Conservation (phyloP, 2,797 vertebrate genomes). For the Sebastiscus albofasciatus region DNA sequence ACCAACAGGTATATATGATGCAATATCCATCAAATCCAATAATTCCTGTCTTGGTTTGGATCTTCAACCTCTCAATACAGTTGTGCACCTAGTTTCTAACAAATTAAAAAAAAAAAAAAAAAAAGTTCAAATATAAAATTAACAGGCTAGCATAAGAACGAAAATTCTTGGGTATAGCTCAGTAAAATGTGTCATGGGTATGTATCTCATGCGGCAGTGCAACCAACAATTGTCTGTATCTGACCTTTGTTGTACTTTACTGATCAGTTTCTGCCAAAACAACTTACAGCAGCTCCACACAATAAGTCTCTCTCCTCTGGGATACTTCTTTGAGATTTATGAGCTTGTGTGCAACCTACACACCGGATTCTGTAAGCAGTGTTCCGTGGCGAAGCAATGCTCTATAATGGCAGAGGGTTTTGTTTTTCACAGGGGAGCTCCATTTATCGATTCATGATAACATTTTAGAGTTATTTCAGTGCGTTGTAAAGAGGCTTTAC, state of each 20-base stretch:
- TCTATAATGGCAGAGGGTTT: conserved; percentile 17
- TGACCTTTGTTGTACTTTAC: conserved; percentile 66
- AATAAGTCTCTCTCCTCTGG: conserved; percentile 63
- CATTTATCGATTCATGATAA: conserved; percentile 55
- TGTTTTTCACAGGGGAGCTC: conserved; percentile 25
- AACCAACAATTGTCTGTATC: conserved; percentile 35
- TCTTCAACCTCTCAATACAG: not conserved
- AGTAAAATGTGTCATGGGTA: no score
- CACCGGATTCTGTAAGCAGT: conserved; percentile 43
- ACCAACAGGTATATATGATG: not conserved
- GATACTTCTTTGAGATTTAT: conserved; percentile 62
- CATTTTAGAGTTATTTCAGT: conserved; percentile 31
- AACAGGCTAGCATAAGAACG: not conserved
- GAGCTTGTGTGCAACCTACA: conserved; percentile 63
- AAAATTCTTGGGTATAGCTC: not conserved
- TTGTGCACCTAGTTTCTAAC: no score
- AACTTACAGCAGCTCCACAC: conserved; percentile 58
- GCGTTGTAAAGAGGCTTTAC: conserved; percentile 19
- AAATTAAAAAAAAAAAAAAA: not conserved
- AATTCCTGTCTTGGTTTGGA: not conserved
- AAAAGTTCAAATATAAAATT: not conserved
- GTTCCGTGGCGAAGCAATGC: conserved; percentile 43
- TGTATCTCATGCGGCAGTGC: no score
- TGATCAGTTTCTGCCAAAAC: conserved; percentile 68
- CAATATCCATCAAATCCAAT: not conserved